Evolutionary conservation across 2,888 invertebrate genomes (phyloP).

Genomic region (Nudaria mundana): DNA sequence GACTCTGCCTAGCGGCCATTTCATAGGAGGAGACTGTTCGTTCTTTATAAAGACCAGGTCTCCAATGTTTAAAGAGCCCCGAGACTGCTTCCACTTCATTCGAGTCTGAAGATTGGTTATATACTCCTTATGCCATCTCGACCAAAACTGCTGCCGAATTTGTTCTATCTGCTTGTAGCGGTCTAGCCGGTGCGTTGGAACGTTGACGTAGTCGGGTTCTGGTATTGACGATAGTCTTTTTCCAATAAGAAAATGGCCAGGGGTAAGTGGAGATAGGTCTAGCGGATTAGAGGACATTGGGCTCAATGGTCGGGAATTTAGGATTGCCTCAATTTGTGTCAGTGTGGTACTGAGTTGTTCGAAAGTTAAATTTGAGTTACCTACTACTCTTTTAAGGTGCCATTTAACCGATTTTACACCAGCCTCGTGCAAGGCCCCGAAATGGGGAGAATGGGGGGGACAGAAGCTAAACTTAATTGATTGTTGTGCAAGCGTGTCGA

Average conservation of each 20-base stretch:
- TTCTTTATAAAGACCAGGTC: neutral
- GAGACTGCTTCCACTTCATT: too few relatives aligned
- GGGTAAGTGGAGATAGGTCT: constrained; percentile 4
- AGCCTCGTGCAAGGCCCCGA: neutral
- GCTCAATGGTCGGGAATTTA: constrained; percentile 4
- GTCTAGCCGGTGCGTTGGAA: neutral
- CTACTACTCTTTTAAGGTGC: constrained; percentile 2
- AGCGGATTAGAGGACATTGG: constrained; percentile 5
- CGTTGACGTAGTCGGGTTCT: neutral
- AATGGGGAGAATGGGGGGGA: neutral
- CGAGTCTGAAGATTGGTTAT: too few relatives aligned
- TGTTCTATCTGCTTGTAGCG: neutral
- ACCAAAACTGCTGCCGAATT: too few relatives aligned
- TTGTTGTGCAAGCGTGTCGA: neutral
- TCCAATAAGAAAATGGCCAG: constrained; percentile 5
- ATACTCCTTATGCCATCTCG: too few relatives aligned
- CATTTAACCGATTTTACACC: constrained; percentile 5
- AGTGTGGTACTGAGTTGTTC: constrained; percentile 7
- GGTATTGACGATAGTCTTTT: neutral
- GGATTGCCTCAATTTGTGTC: constrained; percentile 7
- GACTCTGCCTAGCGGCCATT: neutral
- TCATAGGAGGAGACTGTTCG: neutral
- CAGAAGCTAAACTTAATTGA: neutral
- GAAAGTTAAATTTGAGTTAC: neutral
- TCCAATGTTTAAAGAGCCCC: too few relatives aligned